Conservation (phyloP, 2,888 invertebrate species). For the Aleiodes leptofemur region DNA sequence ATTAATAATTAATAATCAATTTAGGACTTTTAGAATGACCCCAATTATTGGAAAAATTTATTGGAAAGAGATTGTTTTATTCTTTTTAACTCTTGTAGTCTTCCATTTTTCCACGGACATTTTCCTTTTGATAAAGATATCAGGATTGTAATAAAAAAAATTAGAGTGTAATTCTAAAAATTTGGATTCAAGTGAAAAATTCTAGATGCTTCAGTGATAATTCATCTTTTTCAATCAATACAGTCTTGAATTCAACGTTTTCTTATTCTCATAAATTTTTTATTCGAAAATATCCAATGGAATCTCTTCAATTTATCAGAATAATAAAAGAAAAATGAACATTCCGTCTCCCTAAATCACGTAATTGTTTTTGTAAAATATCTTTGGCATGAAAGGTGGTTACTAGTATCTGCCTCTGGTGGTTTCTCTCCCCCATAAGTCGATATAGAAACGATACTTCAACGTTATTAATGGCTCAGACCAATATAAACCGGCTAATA, state of each 20-base stretch:
- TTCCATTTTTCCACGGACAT: too few species aligned
- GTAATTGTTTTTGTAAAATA: constrained; percentile 35
- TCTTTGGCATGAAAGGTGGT: constrained; percentile 36
- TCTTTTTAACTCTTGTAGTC: too few species aligned
- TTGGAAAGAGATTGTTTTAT: too few species aligned
- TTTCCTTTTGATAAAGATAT: too few species aligned
- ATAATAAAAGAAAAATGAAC: not conserved
- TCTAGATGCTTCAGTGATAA: too few species aligned
- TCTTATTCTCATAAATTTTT: not conserved
- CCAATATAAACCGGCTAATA: constrained; percentile 69
- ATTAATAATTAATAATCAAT: constrained; percentile 50
- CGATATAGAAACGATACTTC: constrained; percentile 64
- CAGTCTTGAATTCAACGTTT: too few species aligned
- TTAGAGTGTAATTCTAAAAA: too few species aligned
- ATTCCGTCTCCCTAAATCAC: not conserved
- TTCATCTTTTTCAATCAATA: too few species aligned
- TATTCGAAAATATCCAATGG: not conserved
- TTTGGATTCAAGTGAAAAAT: too few species aligned
- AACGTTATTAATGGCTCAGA: constrained; percentile 68
- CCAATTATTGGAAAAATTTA: too few species aligned
- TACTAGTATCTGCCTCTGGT: constrained; percentile 43
- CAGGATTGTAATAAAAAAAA: too few species aligned
- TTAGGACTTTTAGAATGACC: not conserved
- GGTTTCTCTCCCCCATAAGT: constrained; percentile 54
- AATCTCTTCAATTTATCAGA: constrained; percentile 47